Conservation (phyloP, 2,888 invertebrate genomes). For the Mythimna pallens region DNA sequence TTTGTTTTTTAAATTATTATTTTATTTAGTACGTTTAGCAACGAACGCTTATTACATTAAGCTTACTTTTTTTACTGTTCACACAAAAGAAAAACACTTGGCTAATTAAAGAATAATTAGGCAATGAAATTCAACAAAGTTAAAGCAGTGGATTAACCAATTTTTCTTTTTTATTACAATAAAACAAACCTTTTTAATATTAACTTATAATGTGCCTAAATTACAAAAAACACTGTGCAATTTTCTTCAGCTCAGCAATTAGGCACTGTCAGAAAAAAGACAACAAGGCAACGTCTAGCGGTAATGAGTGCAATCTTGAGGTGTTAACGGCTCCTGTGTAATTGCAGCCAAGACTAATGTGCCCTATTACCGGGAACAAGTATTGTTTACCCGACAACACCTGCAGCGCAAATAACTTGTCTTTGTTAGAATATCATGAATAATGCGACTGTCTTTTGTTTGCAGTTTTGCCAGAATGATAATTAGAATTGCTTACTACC, state of each 20-base stretch:
- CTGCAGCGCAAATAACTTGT: conserved; percentile 55
- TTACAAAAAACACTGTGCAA: conserved; percentile 12
- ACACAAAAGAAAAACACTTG: no score
- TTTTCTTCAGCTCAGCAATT: conserved; percentile 39
- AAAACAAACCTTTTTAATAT: background rate
- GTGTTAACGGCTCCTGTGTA: conserved; percentile 57
- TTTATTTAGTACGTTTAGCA: no score
- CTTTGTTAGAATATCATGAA: conserved; percentile 51
- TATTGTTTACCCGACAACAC: conserved; percentile 59
- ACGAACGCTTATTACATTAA: no score
- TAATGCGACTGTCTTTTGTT: conserved; percentile 42
- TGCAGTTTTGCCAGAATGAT: background rate
- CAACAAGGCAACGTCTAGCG: conserved; percentile 33
- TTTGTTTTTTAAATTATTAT: no score
- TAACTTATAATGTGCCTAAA: conserved; percentile 7
- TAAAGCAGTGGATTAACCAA: no score
- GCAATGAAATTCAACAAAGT: no score
- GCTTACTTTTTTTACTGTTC: no score
- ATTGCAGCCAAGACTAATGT: conserved; percentile 70
- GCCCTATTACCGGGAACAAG: conserved; percentile 61
- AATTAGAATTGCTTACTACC: no score
- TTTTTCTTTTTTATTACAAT: no score
- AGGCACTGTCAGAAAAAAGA: conserved; percentile 44
- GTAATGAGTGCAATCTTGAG: conserved; percentile 67
- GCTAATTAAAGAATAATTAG: no score